Evolutionary conservation across 92 coral and sea anemone species (phyloP).

Genomic region (Epizoanthus rinbou): DNA sequence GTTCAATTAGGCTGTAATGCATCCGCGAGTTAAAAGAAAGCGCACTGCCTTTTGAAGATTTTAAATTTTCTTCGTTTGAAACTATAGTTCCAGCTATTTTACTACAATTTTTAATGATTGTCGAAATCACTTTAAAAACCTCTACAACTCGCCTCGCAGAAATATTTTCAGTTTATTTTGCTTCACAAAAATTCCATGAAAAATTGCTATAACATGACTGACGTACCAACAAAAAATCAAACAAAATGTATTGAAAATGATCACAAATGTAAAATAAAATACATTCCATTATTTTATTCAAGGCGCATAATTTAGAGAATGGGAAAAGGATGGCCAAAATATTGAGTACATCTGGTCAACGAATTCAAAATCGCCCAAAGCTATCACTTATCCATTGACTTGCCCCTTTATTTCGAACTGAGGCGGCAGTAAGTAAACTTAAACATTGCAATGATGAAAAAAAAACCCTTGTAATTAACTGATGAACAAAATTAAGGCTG

Average conservation of each 20-base stretch:
- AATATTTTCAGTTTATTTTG: neutral
- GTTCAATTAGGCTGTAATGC: conserved; percentile 39
- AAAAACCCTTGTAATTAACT: neutral
- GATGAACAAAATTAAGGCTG: neutral
- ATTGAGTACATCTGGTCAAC: too few relatives aligned
- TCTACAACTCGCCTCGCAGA: neutral
- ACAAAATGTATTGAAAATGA: too few relatives aligned
- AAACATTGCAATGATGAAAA: neutral
- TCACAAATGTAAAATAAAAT: too few relatives aligned
- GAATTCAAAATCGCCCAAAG: too few relatives aligned
- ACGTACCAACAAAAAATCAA: too few relatives aligned
- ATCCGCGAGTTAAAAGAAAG: conserved; percentile 5
- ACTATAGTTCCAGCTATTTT: neutral
- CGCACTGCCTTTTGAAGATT: neutral
- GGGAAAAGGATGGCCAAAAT: too few relatives aligned
- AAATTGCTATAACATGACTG: too few relatives aligned
- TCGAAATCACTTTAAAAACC: neutral
- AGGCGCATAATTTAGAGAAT: too few relatives aligned
- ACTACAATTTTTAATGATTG: neutral
- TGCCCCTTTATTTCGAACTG: too few relatives aligned
- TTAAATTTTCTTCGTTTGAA: neutral
- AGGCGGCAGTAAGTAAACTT: neutral
- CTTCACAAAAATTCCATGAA: too few relatives aligned
- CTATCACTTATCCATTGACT: too few relatives aligned
- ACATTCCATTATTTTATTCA: too few relatives aligned